Percentiles rank a stretch among this genome's conserved stretches.
These are phyloP conservation scores for Aplysina aerophoba DNA, from an alignment of 37 sponge, comb jelly and placozoan species.

Conservation along the genomic window DNA sequence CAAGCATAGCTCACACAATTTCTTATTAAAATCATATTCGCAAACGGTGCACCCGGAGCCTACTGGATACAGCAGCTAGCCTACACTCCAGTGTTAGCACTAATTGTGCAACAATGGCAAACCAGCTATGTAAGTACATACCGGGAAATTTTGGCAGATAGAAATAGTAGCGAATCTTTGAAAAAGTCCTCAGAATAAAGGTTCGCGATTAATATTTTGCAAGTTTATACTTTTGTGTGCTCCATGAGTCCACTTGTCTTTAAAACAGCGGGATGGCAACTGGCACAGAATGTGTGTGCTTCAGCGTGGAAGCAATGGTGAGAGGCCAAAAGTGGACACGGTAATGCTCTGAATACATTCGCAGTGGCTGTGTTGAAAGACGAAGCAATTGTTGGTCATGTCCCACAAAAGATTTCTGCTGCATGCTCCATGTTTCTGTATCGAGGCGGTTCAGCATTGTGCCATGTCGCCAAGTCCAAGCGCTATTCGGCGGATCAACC, in stretches of 20 bases:
- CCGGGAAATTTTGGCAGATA: not conserved
- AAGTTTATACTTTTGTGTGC: not conserved
- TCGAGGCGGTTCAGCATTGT: not conserved
- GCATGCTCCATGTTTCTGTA: not conserved
- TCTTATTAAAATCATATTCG: no score
- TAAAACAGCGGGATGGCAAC: not conserved
- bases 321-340: not conserved
- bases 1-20: no score
- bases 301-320: not conserved
- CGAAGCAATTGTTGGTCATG: not conserved
- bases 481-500: slow-evolving; percentile 2
- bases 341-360: not conserved
- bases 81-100: no score
- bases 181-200: not conserved
- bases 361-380: not conserved
- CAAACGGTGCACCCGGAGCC: no score
- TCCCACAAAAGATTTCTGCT: not conserved
- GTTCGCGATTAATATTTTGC: not conserved
- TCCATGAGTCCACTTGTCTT: no score
- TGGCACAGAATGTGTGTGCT: not conserved
- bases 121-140: no score
- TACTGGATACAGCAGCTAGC: no score
- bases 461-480: not conserved
- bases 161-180: not conserved
- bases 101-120: no score